These are phyloP conservation scores for Leptonema lineaticorne DNA, from an alignment of 1,140 invertebrate species.

Conservation along the genomic window DNA sequence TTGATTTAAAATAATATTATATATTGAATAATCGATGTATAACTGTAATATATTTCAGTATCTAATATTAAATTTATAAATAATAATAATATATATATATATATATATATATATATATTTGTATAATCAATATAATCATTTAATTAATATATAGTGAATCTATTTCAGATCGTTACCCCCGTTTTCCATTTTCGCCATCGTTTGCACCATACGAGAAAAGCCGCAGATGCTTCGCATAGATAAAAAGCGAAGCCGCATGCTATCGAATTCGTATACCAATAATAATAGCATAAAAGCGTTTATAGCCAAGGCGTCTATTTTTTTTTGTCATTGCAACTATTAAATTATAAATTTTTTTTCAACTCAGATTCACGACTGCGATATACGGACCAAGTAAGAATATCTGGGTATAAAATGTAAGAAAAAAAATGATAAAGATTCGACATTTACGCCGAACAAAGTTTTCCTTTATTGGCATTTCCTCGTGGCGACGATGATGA, in stretches of 20 bases:
- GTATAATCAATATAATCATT: neutral
- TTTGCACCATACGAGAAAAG: neutral
- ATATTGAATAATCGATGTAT: no score
- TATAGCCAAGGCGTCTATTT: slow-evolving; percentile 23
- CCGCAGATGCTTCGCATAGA: neutral
- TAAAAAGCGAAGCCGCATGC: neutral
- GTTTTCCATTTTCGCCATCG: slow-evolving; percentile 14
- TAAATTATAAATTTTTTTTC: slow-evolving; percentile 30
- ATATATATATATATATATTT: neutral
- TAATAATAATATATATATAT: neutral
- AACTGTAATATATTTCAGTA: no score
- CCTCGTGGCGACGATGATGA: no score
- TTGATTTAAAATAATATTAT: no score
- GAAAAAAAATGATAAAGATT: no score
- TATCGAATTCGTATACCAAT: neutral
- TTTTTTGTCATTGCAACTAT: slow-evolving; percentile 29
- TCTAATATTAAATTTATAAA: no score
- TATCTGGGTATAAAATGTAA: no score
- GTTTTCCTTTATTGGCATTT: no score
- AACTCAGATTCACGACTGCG: slow-evolving; percentile 23
- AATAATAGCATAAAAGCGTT: neutral
- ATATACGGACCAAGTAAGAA: no score
- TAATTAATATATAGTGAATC: neutral
- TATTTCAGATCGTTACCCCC: slow-evolving; percentile 11
- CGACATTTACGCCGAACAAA: no score